A percentile compares a stretch with the other conserved stretches of the same genome.
Evolutionary conservation across 53 echinoderm and acorn worm genomes (phyloP).

Genomic region (Hippasteria phrygiana): DNA sequence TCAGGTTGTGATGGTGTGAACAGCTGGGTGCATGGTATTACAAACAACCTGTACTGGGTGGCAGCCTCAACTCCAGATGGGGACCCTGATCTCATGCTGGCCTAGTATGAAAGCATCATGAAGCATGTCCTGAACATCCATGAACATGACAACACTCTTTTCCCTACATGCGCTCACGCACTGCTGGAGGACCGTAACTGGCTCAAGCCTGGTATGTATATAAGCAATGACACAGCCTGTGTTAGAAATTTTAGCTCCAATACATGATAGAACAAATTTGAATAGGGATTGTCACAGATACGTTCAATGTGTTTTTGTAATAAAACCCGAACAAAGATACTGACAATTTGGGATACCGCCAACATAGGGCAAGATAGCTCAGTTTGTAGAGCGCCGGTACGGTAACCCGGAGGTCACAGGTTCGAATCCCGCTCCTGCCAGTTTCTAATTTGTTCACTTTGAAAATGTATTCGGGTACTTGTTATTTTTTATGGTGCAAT

Average conservation of each 20-base stretch:
- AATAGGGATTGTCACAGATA: no score
- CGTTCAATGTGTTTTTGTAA: neutral
- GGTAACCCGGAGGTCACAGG: no score
- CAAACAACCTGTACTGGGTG: slow-evolving; percentile 42
- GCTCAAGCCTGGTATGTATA: neutral
- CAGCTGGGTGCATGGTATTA: slow-evolving; percentile 14
- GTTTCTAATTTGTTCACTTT: no score
- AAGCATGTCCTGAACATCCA: slow-evolving; percentile 21
- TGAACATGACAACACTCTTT: neutral
- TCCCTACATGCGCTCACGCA: slow-evolving; percentile 26
- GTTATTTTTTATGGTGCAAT: no score
- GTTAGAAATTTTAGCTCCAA: neutral
- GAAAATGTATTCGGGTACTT: no score
- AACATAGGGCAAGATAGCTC: no score
- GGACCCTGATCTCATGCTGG: slow-evolving; percentile 19
- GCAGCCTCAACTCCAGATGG: slow-evolving; percentile 27
- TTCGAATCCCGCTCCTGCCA: no score
- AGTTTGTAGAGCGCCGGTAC: no score
- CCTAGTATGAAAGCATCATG: slow-evolving; percentile 10
- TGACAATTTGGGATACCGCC: no score
- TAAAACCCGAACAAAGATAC: no score
- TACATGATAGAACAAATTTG: no score
- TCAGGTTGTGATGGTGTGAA: neutral
- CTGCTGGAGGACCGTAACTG: slow-evolving; percentile 2
- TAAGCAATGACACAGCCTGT: neutral